Percentiles rank a stretch among this genome's conserved stretches.
These are phyloP conservation scores for Cryptocheilus praepositus DNA, from an alignment of 2,888 invertebrate species.

Conservation along the genomic window DNA sequence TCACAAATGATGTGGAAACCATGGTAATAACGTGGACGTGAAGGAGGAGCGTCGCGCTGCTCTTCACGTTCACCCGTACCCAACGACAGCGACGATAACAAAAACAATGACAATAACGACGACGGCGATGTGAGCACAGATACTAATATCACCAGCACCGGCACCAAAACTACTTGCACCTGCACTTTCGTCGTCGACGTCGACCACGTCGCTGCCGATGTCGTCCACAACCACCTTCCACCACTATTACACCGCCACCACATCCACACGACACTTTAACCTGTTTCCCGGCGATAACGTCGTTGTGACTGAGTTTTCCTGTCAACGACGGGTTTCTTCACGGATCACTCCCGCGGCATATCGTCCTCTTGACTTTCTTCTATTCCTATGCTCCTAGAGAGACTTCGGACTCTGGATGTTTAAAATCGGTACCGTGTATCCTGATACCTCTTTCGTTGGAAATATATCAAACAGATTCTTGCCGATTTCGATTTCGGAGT, in stretches of 20 bases:
- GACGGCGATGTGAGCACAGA: conserved; percentile 1
- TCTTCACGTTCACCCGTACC: conserved; percentile 53
- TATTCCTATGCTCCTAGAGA: too few species aligned
- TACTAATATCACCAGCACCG: too few species aligned
- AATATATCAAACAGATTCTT: too few species aligned
- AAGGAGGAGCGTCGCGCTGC: too few species aligned
- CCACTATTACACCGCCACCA: conserved; percentile 50
- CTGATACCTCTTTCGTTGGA: too few species aligned
- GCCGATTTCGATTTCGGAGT: too few species aligned
- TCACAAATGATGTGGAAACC: conserved; percentile 73
- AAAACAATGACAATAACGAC: conserved; percentile 30
- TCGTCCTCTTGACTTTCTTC: too few species aligned
- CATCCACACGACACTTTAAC: conserved; percentile 42
- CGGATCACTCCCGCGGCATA: too few species aligned
- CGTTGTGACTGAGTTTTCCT: background rate
- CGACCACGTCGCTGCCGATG: conserved; percentile 23
- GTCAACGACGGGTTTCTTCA: too few species aligned
- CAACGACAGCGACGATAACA: conserved; percentile 34
- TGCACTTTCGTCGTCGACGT: conserved; percentile 40
- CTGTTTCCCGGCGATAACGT: conserved; percentile 3
- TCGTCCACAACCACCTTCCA: conserved; percentile 54
- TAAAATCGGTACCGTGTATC: too few species aligned
- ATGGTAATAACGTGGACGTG: conserved; percentile 67
- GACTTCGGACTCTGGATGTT: too few species aligned
- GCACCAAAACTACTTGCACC: conserved; percentile 11